Percentiles rank a stretch among this genome's conserved stretches.
Evolutionary conservation across 2,888 invertebrate genomes (phyloP).

Genomic region (Neuroscelio doddi): DNA sequence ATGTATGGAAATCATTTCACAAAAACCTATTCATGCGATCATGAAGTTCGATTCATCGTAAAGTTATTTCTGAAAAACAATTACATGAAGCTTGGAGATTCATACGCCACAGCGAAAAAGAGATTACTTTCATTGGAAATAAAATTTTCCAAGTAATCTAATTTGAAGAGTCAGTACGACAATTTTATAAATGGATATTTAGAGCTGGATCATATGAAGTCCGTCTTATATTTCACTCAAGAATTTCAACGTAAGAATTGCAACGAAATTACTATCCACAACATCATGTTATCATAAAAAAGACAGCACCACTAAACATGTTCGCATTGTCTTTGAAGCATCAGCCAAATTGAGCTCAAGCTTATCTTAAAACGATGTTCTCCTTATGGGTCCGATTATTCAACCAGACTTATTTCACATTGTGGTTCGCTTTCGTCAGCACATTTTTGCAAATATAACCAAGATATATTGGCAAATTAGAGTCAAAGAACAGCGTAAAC

Average conservation of each 20-base stretch:
- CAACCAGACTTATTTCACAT: conserved; percentile 34
- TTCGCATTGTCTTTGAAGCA: conserved; percentile 58
- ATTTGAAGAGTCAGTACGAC: conserved; percentile 17
- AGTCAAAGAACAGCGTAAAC: conserved; percentile 28
- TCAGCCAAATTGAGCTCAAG: conserved; percentile 45
- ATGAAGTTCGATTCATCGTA: conserved; percentile 26
- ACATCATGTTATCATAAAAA: too few species aligned
- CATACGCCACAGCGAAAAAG: conserved; percentile 24
- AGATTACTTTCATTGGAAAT: conserved; percentile 22
- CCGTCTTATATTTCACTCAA: too few species aligned
- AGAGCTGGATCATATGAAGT: conserved; percentile 29
- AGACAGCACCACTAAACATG: conserved; percentile 48
- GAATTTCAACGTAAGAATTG: background rate
- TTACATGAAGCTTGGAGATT: conserved; percentile 30
- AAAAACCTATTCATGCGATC: conserved; percentile 12
- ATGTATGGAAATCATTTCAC: conserved; percentile 21
- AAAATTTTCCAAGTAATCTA: conserved; percentile 15
- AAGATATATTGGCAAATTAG: conserved; percentile 55
- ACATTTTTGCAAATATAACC: conserved; percentile 53
- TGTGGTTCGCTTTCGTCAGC: conserved; percentile 34
- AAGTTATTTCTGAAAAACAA: conserved; percentile 19
- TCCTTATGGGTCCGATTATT: conserved; percentile 48
- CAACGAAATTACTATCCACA: background rate
- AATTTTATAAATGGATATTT: conserved; percentile 32
- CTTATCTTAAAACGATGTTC: conserved; percentile 50